A percentile compares a stretch with the other conserved stretches of the same genome.
Conservation (phyloP, 2,888 invertebrate species). For the Tipula unca region DNA sequence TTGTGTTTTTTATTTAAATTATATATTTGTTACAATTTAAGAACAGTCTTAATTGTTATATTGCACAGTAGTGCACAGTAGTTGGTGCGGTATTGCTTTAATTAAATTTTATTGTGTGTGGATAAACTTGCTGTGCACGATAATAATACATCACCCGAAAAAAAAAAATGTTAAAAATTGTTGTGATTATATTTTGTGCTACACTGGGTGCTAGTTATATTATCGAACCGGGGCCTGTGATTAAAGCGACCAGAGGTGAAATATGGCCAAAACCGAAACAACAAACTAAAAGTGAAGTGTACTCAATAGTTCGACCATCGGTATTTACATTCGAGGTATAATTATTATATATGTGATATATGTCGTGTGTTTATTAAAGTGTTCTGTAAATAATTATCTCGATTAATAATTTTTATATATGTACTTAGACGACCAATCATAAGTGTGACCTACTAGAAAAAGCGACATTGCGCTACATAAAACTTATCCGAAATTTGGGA, state of each 20-base stretch:
- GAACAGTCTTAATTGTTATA: not conserved
- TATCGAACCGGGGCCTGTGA: slow-evolving; percentile 37
- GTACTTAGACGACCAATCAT: slow-evolving; percentile 38
- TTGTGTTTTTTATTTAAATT: not conserved
- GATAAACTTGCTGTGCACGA: not conserved
- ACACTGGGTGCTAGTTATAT: slow-evolving; percentile 24
- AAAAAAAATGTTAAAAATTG: not conserved
- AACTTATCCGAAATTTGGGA: slow-evolving; percentile 34
- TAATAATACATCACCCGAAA: too few relatives aligned
- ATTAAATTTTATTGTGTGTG: not conserved
- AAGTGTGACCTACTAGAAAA: slow-evolving; percentile 49
- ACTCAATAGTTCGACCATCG: slow-evolving; percentile 44
- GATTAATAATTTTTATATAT: not conserved
- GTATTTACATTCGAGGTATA: slow-evolving; percentile 47
- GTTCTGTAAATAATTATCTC: not conserved
- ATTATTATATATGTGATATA: slow-evolving; percentile 28
- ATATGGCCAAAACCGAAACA: slow-evolving; percentile 61
- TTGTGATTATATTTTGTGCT: not conserved
- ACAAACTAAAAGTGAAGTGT: slow-evolving; percentile 42
- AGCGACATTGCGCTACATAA: slow-evolving; percentile 47
- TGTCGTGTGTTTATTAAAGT: not conserved
- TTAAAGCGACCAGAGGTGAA: slow-evolving; percentile 39
- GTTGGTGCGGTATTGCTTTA: not conserved
- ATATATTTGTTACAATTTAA: not conserved
- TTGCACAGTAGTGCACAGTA: not conserved